Percentiles rank a stretch among this genome's conserved stretches.
These are phyloP conservation scores for Oncopeltus fasciatus DNA, from an alignment of 1,140 invertebrate genomes.

Conservation along the genomic window DNA sequence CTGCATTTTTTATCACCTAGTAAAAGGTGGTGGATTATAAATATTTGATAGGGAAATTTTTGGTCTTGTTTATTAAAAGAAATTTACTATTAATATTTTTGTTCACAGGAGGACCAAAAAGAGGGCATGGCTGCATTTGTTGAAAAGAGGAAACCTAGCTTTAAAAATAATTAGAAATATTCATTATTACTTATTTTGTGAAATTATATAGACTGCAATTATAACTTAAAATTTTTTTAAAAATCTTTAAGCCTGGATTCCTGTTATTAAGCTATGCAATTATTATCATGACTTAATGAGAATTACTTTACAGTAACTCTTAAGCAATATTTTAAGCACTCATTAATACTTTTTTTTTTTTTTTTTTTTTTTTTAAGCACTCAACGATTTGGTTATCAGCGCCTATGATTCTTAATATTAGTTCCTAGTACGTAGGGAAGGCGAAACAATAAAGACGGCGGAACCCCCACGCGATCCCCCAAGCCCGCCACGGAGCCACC, in stretches of 20 bases:
- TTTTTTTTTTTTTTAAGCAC: no score
- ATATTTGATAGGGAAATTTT: no score
- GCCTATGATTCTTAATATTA: no score
- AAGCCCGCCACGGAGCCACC: no score
- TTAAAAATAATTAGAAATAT: constrained; percentile 51
- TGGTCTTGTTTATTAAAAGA: neutral
- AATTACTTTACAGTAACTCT: neutral
- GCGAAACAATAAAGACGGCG: no score
- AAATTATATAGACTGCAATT: neutral
- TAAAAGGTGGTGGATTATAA: neutral
- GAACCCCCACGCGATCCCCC: no score
- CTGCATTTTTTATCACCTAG: neutral
- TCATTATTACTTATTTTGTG: neutral
- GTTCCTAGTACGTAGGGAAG: no score
- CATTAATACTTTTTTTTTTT: no score
- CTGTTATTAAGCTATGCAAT: no score
- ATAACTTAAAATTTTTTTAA: neutral
- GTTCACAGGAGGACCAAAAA: constrained; percentile 62
- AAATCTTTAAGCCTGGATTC: neutral
- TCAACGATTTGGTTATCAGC: no score
- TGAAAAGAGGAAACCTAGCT: constrained; percentile 79
- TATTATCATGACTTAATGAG: no score
- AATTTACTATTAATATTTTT: constrained; percentile 15
- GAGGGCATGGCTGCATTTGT: constrained; percentile 89
- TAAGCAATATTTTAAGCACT: neutral